Evolutionary conservation across 2,113 vertebrate species (phyloP), one percentile per base, ranked within the genome.

Genomic region (Nothobranchius kuhntae): DNA sequence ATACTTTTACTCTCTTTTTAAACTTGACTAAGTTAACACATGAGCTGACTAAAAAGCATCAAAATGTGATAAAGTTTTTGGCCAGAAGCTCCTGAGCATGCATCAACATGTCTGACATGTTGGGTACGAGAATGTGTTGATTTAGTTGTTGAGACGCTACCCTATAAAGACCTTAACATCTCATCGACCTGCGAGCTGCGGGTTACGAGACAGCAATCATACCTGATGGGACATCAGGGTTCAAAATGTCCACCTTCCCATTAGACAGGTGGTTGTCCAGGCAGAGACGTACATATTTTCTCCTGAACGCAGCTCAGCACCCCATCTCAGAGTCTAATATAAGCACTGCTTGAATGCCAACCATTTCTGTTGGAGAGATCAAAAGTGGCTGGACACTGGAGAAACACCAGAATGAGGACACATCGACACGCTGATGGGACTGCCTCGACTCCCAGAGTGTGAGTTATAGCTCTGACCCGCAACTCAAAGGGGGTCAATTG

Each of bases 391-490:
- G 44, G 66, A 84, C 79, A 56, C 87, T 53, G 61, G 83, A 83
- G 85, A 85, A 86, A 76, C 74, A 67, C 61, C 44, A 73, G 85
- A 89, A 90, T 83, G 85, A 89, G 90, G 87, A 91, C 89, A 84
- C 69, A 40, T 76, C 57, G 11, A 77, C 64, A 55, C 3, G 38
- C 82, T 89, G 82, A 87, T 85, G 85, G 81, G 81, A 88, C 71
- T 38, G 63, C 82, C 72, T 80, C 83, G 74, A 76, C 69, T 79
- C 75, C 65, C 82, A 65, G 47, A 82, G 75, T 81, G 76, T 75
- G 85, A 87, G 82, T 84, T 87, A 89, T 85, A 77, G 86, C 83
- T 87, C 62, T 86, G 86, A 90, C 90, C 86, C 81, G 54, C 78
- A 80, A 89, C 71, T 84, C 71, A 85, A 83, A 87, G 38, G 55